These are phyloP conservation scores for Dryococelus australis DNA, from an alignment of 2,888 invertebrate species.

Conservation along the genomic window DNA sequence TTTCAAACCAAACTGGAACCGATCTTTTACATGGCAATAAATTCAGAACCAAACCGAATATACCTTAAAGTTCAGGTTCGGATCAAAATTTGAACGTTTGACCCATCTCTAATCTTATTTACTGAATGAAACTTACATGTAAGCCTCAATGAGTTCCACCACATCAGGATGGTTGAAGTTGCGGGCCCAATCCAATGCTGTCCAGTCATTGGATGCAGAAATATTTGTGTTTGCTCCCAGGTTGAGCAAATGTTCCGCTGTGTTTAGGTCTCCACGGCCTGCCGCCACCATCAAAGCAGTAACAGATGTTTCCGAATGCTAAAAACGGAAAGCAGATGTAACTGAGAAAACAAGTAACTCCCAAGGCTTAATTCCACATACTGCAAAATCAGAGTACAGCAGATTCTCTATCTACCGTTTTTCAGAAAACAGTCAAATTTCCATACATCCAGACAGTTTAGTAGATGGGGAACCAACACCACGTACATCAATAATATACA, in stretches of 20 bases:
- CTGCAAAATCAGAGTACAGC: background rate
- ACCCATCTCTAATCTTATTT: too few species aligned
- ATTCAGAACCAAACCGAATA: too few species aligned
- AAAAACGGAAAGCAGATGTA: slow-evolving; percentile 46
- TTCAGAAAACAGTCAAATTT: background rate
- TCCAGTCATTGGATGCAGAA: slow-evolving; percentile 71
- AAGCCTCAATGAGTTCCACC: slow-evolving; percentile 66
- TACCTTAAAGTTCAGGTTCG: too few species aligned
- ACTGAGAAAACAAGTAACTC: background rate
- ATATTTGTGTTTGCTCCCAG: slow-evolving; percentile 71
- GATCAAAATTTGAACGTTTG: too few species aligned
- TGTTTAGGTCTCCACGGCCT: slow-evolving; percentile 71
- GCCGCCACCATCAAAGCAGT: slow-evolving; percentile 84
- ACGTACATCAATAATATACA: too few species aligned
- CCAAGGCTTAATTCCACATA: background rate
- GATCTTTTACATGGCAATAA: too few species aligned
- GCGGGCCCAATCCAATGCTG: slow-evolving; percentile 75
- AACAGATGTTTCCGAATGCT: slow-evolving; percentile 69
- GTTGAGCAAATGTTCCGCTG: slow-evolving; percentile 73
- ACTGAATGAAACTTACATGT: slow-evolving; percentile 53
- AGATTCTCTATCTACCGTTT: background rate
- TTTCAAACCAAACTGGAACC: too few species aligned
- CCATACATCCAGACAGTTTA: background rate
- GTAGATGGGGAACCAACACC: too few species aligned
- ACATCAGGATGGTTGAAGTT: slow-evolving; percentile 69